These are phyloP conservation scores for Phyllostomus discolor DNA, from an alignment of 2,113 vertebrate genomes.

Conservation along the genomic window DNA sequence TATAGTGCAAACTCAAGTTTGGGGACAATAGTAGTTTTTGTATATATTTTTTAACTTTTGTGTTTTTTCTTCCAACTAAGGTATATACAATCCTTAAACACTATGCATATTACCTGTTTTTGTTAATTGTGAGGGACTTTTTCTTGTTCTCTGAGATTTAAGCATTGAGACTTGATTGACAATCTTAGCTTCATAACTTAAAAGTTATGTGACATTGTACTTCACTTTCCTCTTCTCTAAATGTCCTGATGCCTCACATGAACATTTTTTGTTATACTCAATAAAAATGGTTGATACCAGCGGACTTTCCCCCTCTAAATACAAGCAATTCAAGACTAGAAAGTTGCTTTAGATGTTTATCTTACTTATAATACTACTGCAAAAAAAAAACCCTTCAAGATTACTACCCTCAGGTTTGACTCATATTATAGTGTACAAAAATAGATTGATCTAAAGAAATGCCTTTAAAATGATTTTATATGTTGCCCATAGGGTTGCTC, in stretches of 20 bases:
- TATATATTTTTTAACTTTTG: not conserved
- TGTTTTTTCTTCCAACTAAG: not conserved
- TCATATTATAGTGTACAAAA: slow-evolving; percentile 34
- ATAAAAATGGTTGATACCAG: slow-evolving; percentile 18
- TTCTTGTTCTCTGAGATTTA: not conserved
- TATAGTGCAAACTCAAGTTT: not conserved
- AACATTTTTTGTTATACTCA: not conserved
- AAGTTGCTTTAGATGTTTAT: slow-evolving; percentile 45
- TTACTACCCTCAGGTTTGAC: slow-evolving; percentile 34
- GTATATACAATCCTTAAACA: not conserved
- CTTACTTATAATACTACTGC: slow-evolving; percentile 9
- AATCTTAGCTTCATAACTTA: not conserved
- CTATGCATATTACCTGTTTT: not conserved
- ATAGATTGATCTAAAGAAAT: slow-evolving; percentile 46
- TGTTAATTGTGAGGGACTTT: not conserved
- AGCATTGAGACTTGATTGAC: not conserved
- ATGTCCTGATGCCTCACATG: not conserved
- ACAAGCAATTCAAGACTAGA: slow-evolving; percentile 8
- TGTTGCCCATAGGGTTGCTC: slow-evolving; percentile 40
- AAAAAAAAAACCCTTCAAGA: slow-evolving; percentile 32
- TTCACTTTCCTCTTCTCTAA: not conserved
- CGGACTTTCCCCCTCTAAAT: not conserved
- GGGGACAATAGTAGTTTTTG: not conserved
- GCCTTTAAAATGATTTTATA: slow-evolving; percentile 56
- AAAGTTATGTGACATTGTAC: not conserved